phyloP scores from a whole-genome alignment of 2,888 invertebrate genomes.

The Agonopterix subpropinquella region DNA sequence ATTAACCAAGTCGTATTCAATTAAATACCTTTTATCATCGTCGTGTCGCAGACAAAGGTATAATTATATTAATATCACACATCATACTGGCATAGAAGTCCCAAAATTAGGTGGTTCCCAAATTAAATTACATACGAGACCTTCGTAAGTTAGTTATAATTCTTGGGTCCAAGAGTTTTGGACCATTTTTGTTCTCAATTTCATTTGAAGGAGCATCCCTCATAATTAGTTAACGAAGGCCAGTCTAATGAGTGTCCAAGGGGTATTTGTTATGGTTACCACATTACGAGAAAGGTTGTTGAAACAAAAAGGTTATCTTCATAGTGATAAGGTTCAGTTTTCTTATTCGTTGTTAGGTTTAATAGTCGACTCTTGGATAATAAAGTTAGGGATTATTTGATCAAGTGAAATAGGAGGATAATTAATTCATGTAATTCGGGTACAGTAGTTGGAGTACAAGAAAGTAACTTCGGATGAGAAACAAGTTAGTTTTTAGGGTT shows the following conservation, averaged over 20 bases:
- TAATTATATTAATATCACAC: neutral
- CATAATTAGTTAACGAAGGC: slow-evolving; percentile 34
- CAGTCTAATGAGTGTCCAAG: slow-evolving; percentile 22
- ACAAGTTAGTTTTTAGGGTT: too few relatives aligned
- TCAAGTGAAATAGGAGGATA: neutral
- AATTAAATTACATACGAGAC: neutral
- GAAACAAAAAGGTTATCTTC: too few relatives aligned
- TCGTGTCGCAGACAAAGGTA: neutral
- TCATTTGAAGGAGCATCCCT: slow-evolving; percentile 26
- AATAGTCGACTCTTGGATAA: neutral
- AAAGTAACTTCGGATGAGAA: neutral
- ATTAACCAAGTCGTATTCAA: neutral
- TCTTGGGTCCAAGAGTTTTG: neutral
- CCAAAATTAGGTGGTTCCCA: neutral
- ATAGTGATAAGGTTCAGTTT: too few relatives aligned
- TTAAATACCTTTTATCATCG: neutral
- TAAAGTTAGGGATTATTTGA: neutral
- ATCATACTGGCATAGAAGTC: neutral
- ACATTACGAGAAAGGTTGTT: neutral
- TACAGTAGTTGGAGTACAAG: neutral
- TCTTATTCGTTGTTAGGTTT: too few relatives aligned
- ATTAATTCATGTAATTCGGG: neutral
- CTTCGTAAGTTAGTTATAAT: neutral
- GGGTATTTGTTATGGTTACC: slow-evolving; percentile 6
- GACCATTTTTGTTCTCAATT: slow-evolving; percentile 30